Conservation (phyloP, 2,113 vertebrate species). For the Phalacrocorax carbo region DNA sequence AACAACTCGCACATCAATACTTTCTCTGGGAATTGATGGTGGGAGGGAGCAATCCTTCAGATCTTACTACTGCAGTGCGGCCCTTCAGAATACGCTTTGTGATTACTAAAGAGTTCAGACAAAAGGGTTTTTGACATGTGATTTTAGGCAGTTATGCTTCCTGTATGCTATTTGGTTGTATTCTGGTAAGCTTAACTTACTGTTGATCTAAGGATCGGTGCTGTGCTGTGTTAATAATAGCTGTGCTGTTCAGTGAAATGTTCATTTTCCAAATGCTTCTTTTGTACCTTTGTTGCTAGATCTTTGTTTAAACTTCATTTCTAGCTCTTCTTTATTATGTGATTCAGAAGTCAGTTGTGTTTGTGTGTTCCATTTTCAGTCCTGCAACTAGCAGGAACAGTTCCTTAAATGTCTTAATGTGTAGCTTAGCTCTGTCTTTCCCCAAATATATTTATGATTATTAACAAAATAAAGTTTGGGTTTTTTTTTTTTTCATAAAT, state of each 20-base stretch:
- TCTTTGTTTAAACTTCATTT: background rate
- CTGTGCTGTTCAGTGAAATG: background rate
- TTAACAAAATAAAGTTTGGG: background rate
- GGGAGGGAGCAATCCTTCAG: background rate
- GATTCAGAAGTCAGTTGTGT: background rate
- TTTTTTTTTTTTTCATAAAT: background rate
- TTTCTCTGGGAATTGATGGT: background rate
- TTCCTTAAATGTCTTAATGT: background rate
- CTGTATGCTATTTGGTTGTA: background rate
- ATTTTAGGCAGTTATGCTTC: background rate
- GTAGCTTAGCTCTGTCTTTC: background rate
- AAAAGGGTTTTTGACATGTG: background rate
- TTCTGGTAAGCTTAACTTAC: background rate
- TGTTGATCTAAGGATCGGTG: background rate
- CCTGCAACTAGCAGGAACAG: background rate
- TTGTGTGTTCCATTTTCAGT: background rate
- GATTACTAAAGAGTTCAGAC: background rate
- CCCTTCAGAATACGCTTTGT: background rate
- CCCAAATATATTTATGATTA: background rate
- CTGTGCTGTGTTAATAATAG: background rate
- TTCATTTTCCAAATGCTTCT: background rate
- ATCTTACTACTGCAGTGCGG: background rate
- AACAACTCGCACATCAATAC: background rate
- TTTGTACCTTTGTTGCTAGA: background rate
- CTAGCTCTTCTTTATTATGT: background rate